Base-by-base conservation (phyloP, 1,140 invertebrate genomes). In the Uloborus diversus region DNA sequence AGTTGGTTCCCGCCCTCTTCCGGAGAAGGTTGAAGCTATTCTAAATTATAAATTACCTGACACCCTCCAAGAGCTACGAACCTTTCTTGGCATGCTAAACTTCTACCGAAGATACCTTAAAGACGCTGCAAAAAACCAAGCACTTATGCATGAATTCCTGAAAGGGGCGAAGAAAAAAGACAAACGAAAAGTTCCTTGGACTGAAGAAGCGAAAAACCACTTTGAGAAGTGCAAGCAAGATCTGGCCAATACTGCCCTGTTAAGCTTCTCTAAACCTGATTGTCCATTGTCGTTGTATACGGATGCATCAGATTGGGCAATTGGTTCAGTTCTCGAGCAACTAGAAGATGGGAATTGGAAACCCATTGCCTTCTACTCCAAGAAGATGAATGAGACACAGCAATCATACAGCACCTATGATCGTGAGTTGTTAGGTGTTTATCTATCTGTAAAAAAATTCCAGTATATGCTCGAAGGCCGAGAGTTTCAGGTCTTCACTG, bases 51-150 rank as follows among this genome's bases (percentile, higher is more conserved):
- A 84, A n/a, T 64, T 51, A 47, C 87, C 87, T 0, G 61, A 14
- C 33, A 83, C 86, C 71, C 61, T 84, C 23, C 82, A 83, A 7
- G 79, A 86, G 75, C 47, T 87, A 7, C 80, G 84, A 56, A 62
- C 82, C 1, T 87, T 86, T 80, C 17, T 86, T 13, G 87, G 85
- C 2, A 80, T 86, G 33, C 59, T 87, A 3, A 87, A 87, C 76
- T 87, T 85, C 81, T 88, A 88, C 81, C 83, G 81, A 7, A 83
- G 81, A 79, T 88, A 86, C 86, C 79, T 65, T 88, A 14, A 81
- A 71, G 27, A 83, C 61, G 79, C 85, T 9, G 79, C 84, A 4
- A 28, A 68, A 14, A 56, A 65, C 4, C 81, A 82, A 47, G 25
- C 47, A 3, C 69, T 78, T 13, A 64, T 83, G 3, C 59, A 83